Evolutionary conservation across 2,888 invertebrate genomes (phyloP).

Genomic region (Cerastoderma edule): DNA sequence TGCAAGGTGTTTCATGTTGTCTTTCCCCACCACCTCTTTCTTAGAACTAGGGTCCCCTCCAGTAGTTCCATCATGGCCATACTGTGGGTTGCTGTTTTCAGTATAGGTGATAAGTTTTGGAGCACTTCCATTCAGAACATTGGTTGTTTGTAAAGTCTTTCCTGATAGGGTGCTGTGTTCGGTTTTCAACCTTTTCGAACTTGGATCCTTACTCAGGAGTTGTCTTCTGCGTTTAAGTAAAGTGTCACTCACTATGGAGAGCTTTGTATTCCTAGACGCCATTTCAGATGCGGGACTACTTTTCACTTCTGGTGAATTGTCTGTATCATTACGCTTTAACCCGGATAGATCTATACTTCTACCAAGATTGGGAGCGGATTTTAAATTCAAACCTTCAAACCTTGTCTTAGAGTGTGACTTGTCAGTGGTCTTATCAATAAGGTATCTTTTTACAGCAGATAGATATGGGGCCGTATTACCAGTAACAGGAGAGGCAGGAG

Average conservation of each 20-base stretch:
- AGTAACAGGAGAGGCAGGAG: not conserved
- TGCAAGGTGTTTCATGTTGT: too few species aligned
- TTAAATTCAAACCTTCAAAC: constrained; percentile 51
- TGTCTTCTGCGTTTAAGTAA: not conserved
- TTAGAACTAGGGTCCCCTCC: too few species aligned
- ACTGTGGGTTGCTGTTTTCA: too few species aligned
- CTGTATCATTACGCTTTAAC: not conserved
- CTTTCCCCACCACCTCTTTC: too few species aligned
- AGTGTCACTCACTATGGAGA: not conserved
- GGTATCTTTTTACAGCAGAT: constrained; percentile 51
- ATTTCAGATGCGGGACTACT: not conserved
- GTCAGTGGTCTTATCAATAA: constrained; percentile 44
- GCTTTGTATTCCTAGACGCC: not conserved
- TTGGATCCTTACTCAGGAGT: not conserved
- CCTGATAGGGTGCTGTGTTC: not conserved
- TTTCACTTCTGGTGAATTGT: not conserved
- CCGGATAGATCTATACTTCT: constrained; percentile 15
- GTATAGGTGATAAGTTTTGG: not conserved
- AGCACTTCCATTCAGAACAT: not conserved
- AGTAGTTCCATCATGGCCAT: too few species aligned
- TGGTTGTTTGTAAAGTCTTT: not conserved
- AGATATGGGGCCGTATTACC: constrained; percentile 18
- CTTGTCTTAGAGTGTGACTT: constrained; percentile 22
- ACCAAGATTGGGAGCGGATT: constrained; percentile 27
- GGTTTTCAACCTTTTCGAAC: not conserved